Conservation (phyloP, 2,888 invertebrate species). For the Plebejus melissa region DNA sequence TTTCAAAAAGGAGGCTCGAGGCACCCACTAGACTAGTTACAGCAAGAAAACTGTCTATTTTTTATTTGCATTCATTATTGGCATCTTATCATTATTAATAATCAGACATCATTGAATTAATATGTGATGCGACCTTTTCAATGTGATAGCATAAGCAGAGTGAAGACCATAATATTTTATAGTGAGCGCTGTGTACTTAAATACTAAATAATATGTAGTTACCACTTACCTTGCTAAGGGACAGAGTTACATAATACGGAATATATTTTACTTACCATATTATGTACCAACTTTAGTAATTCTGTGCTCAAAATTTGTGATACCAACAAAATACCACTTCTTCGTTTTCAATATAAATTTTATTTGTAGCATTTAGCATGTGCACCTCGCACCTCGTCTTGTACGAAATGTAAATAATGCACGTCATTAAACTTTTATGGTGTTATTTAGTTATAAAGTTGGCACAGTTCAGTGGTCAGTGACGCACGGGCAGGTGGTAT, state of each 20-base stretch:
- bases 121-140: no score
- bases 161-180: no score
- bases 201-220: no score
- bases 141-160: no score
- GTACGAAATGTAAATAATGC: not conserved
- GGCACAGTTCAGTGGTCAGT: not conserved
- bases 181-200: no score
- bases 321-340: not conserved
- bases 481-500: not conserved
- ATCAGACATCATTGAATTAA: no score
- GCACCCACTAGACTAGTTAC: not conserved
- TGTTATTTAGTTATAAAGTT: not conserved
- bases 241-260: not conserved
- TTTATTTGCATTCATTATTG: no score
- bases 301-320: no score
- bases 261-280: not conserved
- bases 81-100: no score
- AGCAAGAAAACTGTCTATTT: not conserved
- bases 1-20: not conserved
- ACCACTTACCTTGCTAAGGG: no score
- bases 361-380: not conserved
- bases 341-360: not conserved
- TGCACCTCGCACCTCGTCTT: not conserved
- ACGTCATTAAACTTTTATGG: conserved; percentile 9
- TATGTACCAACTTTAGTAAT: no score